phyloP scores from a whole-genome alignment of 2,888 invertebrate genomes.

The Lithophane semibrunnea region DNA sequence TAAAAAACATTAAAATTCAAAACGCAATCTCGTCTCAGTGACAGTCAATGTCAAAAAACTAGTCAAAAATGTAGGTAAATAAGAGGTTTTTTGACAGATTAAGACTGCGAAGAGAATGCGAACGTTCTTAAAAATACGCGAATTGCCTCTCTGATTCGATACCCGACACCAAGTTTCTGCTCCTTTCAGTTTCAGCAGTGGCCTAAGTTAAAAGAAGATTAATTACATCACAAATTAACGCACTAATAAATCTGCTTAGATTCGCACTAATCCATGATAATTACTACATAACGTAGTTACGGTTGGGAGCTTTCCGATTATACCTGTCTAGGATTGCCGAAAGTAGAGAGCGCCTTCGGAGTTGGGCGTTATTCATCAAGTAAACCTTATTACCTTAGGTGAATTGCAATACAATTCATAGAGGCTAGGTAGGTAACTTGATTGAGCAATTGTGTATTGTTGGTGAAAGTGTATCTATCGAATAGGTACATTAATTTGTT shows the following conservation, averaged over 20 bases:
- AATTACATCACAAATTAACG: slow-evolving; percentile 35
- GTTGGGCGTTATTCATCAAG: neutral
- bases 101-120: neutral
- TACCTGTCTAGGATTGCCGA: slow-evolving; percentile 13
- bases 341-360: neutral
- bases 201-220: slow-evolving; percentile 17
- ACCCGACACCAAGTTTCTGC: neutral
- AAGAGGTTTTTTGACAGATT: neutral
- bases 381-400: neutral
- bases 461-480: neutral
- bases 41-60: neutral
- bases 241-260: slow-evolving; percentile 42
- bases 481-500: slow-evolving; percentile 4
- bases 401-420: slow-evolving; percentile 10
- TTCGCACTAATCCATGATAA: slow-evolving; percentile 34
- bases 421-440: neutral
- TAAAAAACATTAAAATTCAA: neutral
- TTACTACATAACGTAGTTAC: slow-evolving; percentile 33
- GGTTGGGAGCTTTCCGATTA: slow-evolving; percentile 18
- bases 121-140: neutral
- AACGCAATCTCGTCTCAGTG: neutral
- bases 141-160: neutral
- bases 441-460: slow-evolving; percentile 3
- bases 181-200: slow-evolving; percentile 5
- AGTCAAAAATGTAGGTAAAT: neutral